Base-by-base conservation (phyloP, 2,113 vertebrate genomes). In the Sinosuthora webbiana region DNA sequence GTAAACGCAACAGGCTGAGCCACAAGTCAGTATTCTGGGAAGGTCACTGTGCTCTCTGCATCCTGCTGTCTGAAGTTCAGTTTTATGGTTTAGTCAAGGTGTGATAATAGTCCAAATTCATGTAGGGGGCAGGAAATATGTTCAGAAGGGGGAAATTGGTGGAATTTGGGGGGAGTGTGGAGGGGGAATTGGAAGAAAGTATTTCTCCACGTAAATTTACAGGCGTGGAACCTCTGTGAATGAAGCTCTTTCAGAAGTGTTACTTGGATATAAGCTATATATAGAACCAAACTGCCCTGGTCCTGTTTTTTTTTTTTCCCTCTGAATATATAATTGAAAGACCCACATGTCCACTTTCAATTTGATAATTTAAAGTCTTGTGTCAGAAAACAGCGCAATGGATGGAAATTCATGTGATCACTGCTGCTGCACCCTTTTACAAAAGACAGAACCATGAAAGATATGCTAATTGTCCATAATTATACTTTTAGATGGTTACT, bases 401-500 rank as follows among this genome's bases (percentile, higher is more conserved):
- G 23, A 27, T 76, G 84, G 67, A 70, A 88, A 87, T 64, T 81
- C n/a, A 45, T 28, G 50, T 13, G 1, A 42, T 76, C 37, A 7
- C 42, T 75, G 21, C 64, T 90, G 68, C 83, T 13, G 2, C 70
- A 76, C 63, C 42, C 53, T 79, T 93, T 91, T 82, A 91, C 75
- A 95, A 96, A 95, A 89, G 64, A 78, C 42, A 39, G 44, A 63
- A 49, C 64, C 91, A 73, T 94, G 86, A 97, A 97, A 97, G 89
- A 53, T 47, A 96, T 96, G 96, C 70, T 96, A 96, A 96, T 97
- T 67, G 44, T 73, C n/a, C 52, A 28, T 95, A 94, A 97, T 97
- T 97, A 96, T 96, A 96, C 92, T 97, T 97, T 88, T 63, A 97
- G 96, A 96, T 88, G 53, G 96, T 93, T 95, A 42, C 90, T 96